These are phyloP conservation scores for Corythaixoides concolor DNA, from an alignment of 2,113 vertebrate genomes.

Conservation along the genomic window DNA sequence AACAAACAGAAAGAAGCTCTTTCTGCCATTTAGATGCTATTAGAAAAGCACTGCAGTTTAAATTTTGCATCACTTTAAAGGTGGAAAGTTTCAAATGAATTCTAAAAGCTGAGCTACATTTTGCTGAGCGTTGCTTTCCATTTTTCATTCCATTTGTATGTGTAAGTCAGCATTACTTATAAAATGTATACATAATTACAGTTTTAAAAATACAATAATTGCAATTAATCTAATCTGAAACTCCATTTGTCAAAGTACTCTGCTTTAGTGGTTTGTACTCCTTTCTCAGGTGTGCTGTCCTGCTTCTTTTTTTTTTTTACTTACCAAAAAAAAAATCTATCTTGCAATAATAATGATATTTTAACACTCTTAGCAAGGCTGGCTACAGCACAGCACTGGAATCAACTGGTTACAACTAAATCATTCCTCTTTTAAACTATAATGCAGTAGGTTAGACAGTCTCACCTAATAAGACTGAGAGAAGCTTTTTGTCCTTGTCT, in stretches of 20 bases:
- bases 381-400: not conserved
- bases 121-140: not conserved
- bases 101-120: not conserved
- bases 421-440: not conserved
- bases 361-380: not conserved
- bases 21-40: not conserved
- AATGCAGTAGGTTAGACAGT: not conserved
- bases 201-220: not conserved
- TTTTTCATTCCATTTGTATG: not conserved
- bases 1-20: not conserved
- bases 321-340: not conserved
- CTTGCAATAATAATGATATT: not conserved
- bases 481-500: not conserved
- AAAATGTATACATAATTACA: not conserved
- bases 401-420: not conserved
- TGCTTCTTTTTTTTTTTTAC: not conserved
- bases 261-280: not conserved
- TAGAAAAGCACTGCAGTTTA: not conserved
- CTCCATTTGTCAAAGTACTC: not conserved
- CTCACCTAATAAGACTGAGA: not conserved
- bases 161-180: not conserved
- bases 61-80: not conserved
- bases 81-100: not conserved
- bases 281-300: not conserved
- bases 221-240: not conserved